A percentile compares a stretch with the other conserved stretches of the same genome.
phyloP scores from a whole-genome alignment of 2,797 vertebrate genomes.

The Sarcophilus harrisii region DNA sequence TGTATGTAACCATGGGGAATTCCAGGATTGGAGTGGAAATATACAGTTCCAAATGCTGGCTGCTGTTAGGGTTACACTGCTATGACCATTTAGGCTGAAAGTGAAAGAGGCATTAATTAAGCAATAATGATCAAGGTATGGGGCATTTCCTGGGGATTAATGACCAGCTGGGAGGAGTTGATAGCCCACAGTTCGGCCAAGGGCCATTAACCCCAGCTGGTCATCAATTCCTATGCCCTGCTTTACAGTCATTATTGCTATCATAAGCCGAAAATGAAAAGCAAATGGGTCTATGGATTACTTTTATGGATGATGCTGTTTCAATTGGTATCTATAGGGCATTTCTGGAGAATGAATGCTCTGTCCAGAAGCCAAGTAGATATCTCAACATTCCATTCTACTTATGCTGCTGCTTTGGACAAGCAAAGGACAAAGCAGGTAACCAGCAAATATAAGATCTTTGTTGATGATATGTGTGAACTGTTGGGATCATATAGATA shows the following conservation, averaged over 20 bases:
- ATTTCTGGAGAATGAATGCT: constrained; percentile 76
- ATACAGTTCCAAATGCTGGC: constrained; percentile 53
- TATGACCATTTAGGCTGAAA: constrained; percentile 75
- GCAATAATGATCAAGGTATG: constrained; percentile 69
- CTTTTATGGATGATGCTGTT: constrained; percentile 80
- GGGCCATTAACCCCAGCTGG: constrained; percentile 75
- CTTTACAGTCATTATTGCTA: constrained; percentile 70
- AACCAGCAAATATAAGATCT: constrained; percentile 66
- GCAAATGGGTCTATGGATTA: constrained; percentile 80
- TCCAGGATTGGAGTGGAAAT: constrained; percentile 71
- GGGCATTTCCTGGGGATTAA: constrained; percentile 77
- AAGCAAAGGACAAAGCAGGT: constrained; percentile 56
- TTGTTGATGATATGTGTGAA: constrained; percentile 76
- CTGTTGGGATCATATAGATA: constrained; percentile 74
- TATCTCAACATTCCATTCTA: constrained; percentile 55
- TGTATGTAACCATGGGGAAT: constrained; percentile 73
- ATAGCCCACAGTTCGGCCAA: constrained; percentile 73
- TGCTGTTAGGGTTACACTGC: constrained; percentile 70
- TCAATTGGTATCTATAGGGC: constrained; percentile 79
- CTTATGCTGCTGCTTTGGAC: constrained; percentile 67
- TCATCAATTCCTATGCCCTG: constrained; percentile 70
- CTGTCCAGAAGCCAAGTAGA: constrained; percentile 63
- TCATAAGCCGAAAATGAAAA: constrained; percentile 77
- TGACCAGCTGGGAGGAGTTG: constrained; percentile 68
- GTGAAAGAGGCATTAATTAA: constrained; percentile 74